Conservation (phyloP, 2,797 vertebrate species). For the Hippocampus kuda region DNA sequence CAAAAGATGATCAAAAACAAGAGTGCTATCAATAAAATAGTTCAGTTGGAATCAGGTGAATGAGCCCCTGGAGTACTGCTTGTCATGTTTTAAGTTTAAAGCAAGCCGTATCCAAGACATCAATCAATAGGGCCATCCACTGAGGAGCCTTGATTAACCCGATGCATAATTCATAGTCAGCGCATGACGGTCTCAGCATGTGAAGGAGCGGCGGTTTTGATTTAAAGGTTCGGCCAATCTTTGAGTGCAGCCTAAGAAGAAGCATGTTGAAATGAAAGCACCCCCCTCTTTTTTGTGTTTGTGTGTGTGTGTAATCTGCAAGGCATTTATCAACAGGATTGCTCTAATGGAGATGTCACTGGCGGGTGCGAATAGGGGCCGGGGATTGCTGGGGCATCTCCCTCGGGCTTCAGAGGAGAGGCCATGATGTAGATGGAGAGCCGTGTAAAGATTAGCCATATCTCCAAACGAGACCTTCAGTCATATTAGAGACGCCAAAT, state of each 20-base stretch:
- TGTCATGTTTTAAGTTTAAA: conserved; percentile 22
- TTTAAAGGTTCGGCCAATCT: conserved; percentile 54
- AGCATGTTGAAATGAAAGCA: conserved; percentile 55
- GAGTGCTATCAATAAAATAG: background rate
- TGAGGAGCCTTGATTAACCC: conserved; percentile 55
- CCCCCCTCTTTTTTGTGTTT: conserved; percentile 9
- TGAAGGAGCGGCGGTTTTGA: conserved; percentile 55
- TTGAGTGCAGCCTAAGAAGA: conserved; percentile 46
- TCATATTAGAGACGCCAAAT: conserved; percentile 56
- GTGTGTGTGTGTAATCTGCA: conserved; percentile 52
- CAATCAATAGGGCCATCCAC: conserved; percentile 36
- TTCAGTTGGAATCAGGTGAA: background rate
- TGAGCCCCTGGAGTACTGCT: background rate
- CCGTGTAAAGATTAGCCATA: conserved; percentile 59
- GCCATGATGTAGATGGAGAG: conserved; percentile 61
- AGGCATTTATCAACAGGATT: conserved; percentile 67
- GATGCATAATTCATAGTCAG: conserved; percentile 60
- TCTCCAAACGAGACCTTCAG: conserved; percentile 59
- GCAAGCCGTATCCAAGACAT: conserved; percentile 37
- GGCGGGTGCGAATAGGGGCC: conserved; percentile 45
- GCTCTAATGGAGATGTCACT: conserved; percentile 66
- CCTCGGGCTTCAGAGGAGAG: conserved; percentile 47
- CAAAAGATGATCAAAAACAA: background rate
- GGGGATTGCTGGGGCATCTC: conserved; percentile 35
- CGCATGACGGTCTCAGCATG: conserved; percentile 43